Evolutionary conservation across 1,140 invertebrate species (phyloP), one percentile per base, ranked within the genome.

Genomic region (Anastrepha obliqua): DNA sequence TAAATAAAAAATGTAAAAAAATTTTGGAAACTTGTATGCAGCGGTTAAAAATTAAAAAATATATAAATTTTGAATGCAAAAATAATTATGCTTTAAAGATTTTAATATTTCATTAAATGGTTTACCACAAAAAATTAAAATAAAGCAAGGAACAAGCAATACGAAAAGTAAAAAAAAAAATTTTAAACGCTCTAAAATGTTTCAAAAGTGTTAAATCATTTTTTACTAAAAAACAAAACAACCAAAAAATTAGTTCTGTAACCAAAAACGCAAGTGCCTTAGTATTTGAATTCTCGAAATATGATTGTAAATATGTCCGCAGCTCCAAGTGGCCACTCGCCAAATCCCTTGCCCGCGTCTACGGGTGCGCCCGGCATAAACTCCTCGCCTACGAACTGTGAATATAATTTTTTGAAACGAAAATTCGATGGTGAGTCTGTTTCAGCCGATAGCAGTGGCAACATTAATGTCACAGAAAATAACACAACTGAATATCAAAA

Each of bases 221-320:
- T 13, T 7, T 74, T 74, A 62, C 7, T n/a, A 17, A 1, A 74
- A 51, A 9, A 55, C 1, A 55, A 51, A 78, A 0, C n/a, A 8
- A 51, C 2, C 15, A 81, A 81, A 13, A 17, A 11, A 58, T 29
- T 2, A 81, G 17, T n/a, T 17, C 0, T 3, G 64, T 1, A 67
- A 3, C n/a, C 8, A 67, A 64, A n/a, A 17, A 64, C 60, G 1
- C 20, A 85, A 85, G 47, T 81, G 74, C 17, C 11, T 29, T 6
- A 62, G 2, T 55, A n/a, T 55, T 9, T 8, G 3, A 87, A 20
- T 51, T 67, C 47, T 6, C 15, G 6, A 4, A 59, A 62, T 65
- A 88, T 88, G 88, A 88, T 88, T 64, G 60, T 88, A 47, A 88
- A 88, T 85, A 87, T 88, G 88, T 47, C 88, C 44, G 86, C 59